phyloP scores from a whole-genome alignment of 2,113 vertebrate genomes.

The Bagarius yarrelli region DNA sequence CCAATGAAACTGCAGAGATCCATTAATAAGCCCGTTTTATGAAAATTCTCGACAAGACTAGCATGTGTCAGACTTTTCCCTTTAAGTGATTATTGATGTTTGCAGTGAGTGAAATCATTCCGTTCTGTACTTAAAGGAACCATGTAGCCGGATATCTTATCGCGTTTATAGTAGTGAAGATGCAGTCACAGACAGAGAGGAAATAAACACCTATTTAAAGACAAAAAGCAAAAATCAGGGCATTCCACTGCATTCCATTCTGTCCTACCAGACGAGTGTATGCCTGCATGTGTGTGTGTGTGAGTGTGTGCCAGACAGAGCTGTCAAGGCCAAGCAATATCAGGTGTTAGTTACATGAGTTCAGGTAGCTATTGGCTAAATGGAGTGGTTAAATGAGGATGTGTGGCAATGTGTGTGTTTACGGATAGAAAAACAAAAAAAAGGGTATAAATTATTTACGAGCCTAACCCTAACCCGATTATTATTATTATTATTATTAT shows the following conservation, averaged over 20 bases:
- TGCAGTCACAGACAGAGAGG: constrained; percentile 6
- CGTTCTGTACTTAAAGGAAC: background rate
- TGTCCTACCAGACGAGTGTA: constrained; percentile 13
- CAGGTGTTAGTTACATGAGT: constrained; percentile 42
- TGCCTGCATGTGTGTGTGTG: background rate
- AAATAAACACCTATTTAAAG: constrained; percentile 34
- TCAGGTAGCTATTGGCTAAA: constrained; percentile 45
- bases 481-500: background rate
- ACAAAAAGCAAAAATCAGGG: constrained; percentile 28
- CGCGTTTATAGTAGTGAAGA: background rate
- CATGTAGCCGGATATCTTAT: background rate
- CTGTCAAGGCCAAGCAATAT: constrained; percentile 40
- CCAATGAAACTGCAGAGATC: background rate
- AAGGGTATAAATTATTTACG: background rate
- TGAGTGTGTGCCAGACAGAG: constrained; percentile 17
- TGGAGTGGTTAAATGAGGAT: constrained; percentile 17
- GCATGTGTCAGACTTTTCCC: background rate
- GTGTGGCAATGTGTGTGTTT: background rate
- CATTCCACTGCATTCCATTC: constrained; percentile 26
- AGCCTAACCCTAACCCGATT: background rate
- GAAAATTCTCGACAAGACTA: background rate
- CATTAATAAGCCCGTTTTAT: background rate
- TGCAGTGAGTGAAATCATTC: no score
- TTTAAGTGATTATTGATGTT: background rate
- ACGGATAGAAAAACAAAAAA: background rate